Conservation (phyloP, 30 jellyfish, hydroid and myxozoan species). For the Cassiopea xamachana region DNA sequence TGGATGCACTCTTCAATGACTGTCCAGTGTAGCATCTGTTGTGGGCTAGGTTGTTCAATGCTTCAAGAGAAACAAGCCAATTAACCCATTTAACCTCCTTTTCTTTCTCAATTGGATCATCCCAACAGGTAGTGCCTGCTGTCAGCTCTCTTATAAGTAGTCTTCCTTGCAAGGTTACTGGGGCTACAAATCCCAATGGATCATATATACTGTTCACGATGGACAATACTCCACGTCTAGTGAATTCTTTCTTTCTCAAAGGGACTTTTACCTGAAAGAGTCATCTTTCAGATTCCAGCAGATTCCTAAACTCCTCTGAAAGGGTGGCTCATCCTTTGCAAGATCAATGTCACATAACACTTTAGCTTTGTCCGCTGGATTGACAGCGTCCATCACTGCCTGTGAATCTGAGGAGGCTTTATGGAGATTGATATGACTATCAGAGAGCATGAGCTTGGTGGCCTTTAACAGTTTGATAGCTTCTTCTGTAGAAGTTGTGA, state of each 20-base stretch:
- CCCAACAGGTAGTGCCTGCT: slow-evolving; percentile 43
- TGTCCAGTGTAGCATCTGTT: slow-evolving; percentile 39
- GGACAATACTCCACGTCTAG: slow-evolving; percentile 57
- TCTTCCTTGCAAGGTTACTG: slow-evolving; percentile 52
- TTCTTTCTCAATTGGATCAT: slow-evolving; percentile 59
- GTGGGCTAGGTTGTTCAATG: slow-evolving; percentile 21
- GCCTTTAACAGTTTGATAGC: slow-evolving; percentile 20
- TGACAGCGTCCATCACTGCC: slow-evolving; percentile 49
- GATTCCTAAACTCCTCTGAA: slow-evolving; percentile 64
- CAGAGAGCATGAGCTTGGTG: slow-evolving; percentile 29
- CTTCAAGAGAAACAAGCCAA: slow-evolving; percentile 34
- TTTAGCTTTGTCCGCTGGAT: slow-evolving; percentile 38
- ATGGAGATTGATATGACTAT: slow-evolving; percentile 40
- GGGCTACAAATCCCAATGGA: slow-evolving; percentile 64
- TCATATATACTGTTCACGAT: slow-evolving; percentile 30
- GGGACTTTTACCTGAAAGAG: slow-evolving; percentile 33
- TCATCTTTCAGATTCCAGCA: slow-evolving; percentile 57
- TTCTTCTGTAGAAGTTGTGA: slow-evolving; percentile 15
- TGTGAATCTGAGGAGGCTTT: slow-evolving; percentile 31
- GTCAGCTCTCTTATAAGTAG: slow-evolving; percentile 29
- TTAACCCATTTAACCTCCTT: slow-evolving; percentile 28
- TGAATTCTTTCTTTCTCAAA: slow-evolving; percentile 8
- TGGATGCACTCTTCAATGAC: slow-evolving; percentile 23
- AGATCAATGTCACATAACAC: slow-evolving; percentile 18
- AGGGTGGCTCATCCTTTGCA: slow-evolving; percentile 26